These are phyloP conservation scores for Hartigia nigra DNA, from an alignment of 2,888 invertebrate genomes.

Conservation along the genomic window DNA sequence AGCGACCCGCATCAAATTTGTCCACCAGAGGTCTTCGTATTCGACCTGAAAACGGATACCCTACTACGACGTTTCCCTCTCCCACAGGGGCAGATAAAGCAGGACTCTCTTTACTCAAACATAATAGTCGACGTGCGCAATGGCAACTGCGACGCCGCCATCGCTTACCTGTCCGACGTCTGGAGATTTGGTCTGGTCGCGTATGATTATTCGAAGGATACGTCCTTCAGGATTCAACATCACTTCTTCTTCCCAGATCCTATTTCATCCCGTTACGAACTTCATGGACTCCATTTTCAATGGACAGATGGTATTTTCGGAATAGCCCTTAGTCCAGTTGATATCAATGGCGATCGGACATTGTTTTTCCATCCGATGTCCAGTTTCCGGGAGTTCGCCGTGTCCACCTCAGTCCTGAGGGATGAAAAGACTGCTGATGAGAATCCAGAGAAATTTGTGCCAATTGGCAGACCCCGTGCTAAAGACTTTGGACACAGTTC, in stretches of 20 bases:
- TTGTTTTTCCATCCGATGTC: slow-evolving; percentile 87
- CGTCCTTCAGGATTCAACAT: slow-evolving; percentile 76
- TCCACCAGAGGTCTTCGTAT: slow-evolving; percentile 79
- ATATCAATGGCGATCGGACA: slow-evolving; percentile 70
- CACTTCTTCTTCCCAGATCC: slow-evolving; percentile 81
- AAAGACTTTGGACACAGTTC: slow-evolving; percentile 76
- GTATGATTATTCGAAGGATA: slow-evolving; percentile 71
- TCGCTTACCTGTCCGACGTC: slow-evolving; percentile 77
- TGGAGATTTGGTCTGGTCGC: slow-evolving; percentile 76
- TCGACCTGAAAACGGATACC: slow-evolving; percentile 76
- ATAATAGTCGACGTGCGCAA: slow-evolving; percentile 74
- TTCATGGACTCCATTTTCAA: slow-evolving; percentile 81
- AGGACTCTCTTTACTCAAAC: slow-evolving; percentile 77
- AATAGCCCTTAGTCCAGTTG: slow-evolving; percentile 73
- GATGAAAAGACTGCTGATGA: slow-evolving; percentile 68
- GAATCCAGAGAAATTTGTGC: slow-evolving; percentile 55
- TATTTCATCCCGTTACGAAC: slow-evolving; percentile 77
- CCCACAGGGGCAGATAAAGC: slow-evolving; percentile 74
- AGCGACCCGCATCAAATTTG: slow-evolving; percentile 78
- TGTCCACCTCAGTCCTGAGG: slow-evolving; percentile 74
- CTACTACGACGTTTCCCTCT: slow-evolving; percentile 74
- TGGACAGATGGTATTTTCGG: slow-evolving; percentile 88
- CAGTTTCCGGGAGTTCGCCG: slow-evolving; percentile 82
- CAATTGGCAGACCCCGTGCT: slow-evolving; percentile 59
- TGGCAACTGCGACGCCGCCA: slow-evolving; percentile 72